A percentile compares a stretch with the other conserved stretches of the same genome.
Evolutionary conservation across 1,140 invertebrate genomes (phyloP).

Genomic region (Pogonomyrmex californicus): DNA sequence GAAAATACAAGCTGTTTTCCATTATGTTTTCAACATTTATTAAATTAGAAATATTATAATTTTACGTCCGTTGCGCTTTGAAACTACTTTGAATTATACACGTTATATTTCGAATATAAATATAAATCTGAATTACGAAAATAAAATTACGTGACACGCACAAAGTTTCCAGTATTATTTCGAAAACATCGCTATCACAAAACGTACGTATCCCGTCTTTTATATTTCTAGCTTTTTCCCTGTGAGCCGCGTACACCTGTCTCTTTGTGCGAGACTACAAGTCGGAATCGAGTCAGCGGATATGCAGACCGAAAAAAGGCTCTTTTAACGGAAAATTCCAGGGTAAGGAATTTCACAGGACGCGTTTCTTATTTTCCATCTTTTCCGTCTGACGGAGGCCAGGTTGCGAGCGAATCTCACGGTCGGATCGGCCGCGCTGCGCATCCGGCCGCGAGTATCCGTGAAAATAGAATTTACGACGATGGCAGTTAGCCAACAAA

Average conservation of each 20-base stretch:
- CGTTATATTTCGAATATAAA: background rate
- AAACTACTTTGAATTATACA: background rate
- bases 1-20: background rate
- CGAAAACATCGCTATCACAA: background rate
- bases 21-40: constrained; percentile 1
- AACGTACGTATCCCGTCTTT: background rate
- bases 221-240: constrained; percentile 15
- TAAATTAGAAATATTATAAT: background rate
- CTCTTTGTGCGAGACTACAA: constrained; percentile 16
- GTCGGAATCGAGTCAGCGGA: background rate
- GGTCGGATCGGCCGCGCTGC: constrained; percentile 37
- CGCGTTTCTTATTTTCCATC: background rate
- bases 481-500: constrained; percentile 61
- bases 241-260: background rate
- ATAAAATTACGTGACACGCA: too few relatives aligned
- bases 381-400: background rate
- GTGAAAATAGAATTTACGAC: constrained; percentile 70
- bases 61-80: background rate
- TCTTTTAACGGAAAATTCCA: background rate
- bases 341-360: background rate
- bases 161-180: background rate
- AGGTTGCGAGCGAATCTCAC: constrained; percentile 35
- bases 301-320: background rate
- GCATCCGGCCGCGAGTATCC: constrained; percentile 35
- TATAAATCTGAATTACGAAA: background rate